These are phyloP conservation scores for Sebastes cheni DNA, from an alignment of 2,797 vertebrate genomes.

Conservation along the genomic window DNA sequence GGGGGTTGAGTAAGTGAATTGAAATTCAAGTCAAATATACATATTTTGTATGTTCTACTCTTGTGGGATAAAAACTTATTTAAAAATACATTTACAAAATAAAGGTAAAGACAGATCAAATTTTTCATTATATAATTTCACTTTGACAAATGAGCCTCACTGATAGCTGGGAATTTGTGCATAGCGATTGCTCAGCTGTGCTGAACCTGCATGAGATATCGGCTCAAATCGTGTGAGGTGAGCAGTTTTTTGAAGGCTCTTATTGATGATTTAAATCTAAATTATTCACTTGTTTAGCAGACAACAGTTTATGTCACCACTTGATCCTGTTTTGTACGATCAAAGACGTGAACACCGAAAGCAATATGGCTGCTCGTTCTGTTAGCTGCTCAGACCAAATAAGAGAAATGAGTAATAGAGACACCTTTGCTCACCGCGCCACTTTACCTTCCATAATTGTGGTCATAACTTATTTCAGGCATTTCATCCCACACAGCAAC, in stretches of 20 bases:
- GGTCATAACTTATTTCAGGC: constrained; percentile 53
- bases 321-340: constrained; percentile 44
- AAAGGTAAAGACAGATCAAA: constrained; percentile 14
- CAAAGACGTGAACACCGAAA: constrained; percentile 26
- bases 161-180: constrained; percentile 45
- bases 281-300: constrained; percentile 64
- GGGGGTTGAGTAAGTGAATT: too few relatives aligned
- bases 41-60: too few relatives aligned
- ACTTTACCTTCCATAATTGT: constrained; percentile 61
- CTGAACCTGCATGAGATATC: constrained; percentile 53
- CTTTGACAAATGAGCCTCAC: constrained; percentile 57
- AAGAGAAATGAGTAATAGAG: constrained; percentile 49
- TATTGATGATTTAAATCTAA: constrained; percentile 67
- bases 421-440: constrained; percentile 16
- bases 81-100: too few relatives aligned
- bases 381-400: constrained; percentile 46
- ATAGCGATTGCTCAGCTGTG: constrained; percentile 54
- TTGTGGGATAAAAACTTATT: too few relatives aligned
- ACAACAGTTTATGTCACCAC: constrained; percentile 30
- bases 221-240: constrained; percentile 38
- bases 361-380: constrained; percentile 40
- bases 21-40: too few relatives aligned
- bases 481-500: constrained; percentile 48
- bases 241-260: constrained; percentile 47
- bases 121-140: constrained; percentile 37